Evolutionary conservation across 2,113 vertebrate species (phyloP).

Genomic region (Cryptoleucopteryx plumbea): DNA sequence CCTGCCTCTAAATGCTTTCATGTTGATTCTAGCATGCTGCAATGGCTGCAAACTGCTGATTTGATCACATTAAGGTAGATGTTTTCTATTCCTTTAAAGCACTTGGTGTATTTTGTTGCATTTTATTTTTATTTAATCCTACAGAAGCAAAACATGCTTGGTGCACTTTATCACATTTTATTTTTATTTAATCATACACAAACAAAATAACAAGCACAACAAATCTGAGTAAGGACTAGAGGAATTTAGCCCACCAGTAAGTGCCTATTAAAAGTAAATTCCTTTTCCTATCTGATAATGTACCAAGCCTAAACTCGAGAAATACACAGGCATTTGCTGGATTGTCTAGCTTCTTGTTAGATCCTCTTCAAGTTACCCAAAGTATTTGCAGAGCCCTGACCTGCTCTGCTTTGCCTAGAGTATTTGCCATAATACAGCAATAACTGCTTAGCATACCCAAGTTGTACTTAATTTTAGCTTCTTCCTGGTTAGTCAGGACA

Average conservation of each 20-base stretch:
- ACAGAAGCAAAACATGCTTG: neutral
- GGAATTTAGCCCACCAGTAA: neutral
- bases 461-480: neutral
- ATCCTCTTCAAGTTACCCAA: neutral
- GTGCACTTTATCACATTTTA: neutral
- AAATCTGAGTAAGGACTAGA: neutral
- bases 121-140: neutral
- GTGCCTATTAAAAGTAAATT: neutral
- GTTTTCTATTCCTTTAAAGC: neutral
- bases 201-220: neutral
- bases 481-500: neutral
- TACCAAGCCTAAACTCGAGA: neutral
- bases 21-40: neutral
- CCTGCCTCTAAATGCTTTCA: neutral
- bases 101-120: neutral
- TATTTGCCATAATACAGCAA: neutral
- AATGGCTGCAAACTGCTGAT: neutral
- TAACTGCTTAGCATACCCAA: neutral
- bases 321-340: neutral
- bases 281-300: neutral
- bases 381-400: neutral
- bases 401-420: neutral
- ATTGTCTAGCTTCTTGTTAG: neutral
- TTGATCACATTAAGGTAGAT: neutral
- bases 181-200: neutral